A percentile compares a stretch with the other conserved stretches of the same genome.
These are phyloP conservation scores for Lysiphlebus fabarum DNA, from an alignment of 1,140 invertebrate genomes.

Conservation along the genomic window DNA sequence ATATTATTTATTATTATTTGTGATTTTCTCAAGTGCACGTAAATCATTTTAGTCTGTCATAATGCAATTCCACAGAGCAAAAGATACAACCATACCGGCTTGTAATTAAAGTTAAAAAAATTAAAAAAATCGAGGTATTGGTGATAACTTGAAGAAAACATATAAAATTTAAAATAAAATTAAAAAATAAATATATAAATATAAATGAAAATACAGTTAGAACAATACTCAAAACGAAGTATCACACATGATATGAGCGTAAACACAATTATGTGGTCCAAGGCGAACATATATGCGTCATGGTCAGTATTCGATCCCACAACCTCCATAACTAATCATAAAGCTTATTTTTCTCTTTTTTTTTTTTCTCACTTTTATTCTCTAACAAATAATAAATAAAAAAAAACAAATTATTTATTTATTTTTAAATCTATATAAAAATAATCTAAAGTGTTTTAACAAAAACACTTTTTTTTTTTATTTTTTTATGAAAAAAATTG, in stretches of 20 bases:
- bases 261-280: slow-evolving; percentile 19
- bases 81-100: slow-evolving; percentile 8
- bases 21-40: background rate
- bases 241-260: background rate
- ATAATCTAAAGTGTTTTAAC: background rate
- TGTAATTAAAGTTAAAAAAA: slow-evolving; percentile 4
- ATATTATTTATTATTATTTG: slow-evolving; percentile 10
- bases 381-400: slow-evolving; percentile 13
- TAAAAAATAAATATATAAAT: background rate
- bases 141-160: background rate
- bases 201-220: slow-evolving; percentile 12
- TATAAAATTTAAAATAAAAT: background rate
- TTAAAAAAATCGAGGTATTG: background rate
- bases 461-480: background rate
- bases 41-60: slow-evolving; percentile 6
- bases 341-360: background rate
- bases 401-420: background rate
- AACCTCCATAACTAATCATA: background rate
- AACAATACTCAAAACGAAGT: slow-evolving; percentile 10
- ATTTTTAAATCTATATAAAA: background rate
- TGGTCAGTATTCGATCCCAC: background rate
- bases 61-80: slow-evolving; percentile 6
- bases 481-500: slow-evolving; percentile 2
- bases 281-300: slow-evolving; percentile 13
- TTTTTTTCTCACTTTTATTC: background rate